A percentile compares a stretch with the other conserved stretches of the same genome.
These are phyloP conservation scores for Bombus balteatus DNA, from an alignment of 1,140 invertebrate species.

Conservation along the genomic window DNA sequence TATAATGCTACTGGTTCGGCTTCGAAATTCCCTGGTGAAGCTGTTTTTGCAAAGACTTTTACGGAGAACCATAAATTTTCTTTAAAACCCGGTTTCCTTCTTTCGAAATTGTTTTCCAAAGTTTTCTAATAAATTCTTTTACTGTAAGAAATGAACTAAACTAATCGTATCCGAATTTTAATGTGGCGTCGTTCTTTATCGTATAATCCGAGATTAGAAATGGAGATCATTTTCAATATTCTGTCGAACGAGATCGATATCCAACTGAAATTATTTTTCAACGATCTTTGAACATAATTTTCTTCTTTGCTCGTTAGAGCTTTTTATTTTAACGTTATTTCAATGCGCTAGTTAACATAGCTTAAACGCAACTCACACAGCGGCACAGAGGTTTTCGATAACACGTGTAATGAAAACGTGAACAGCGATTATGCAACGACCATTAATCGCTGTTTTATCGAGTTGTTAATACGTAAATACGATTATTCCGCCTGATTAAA, in stretches of 20 bases:
- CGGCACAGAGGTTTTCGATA: neutral
- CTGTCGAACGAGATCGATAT: neutral
- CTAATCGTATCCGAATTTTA: too few relatives aligned
- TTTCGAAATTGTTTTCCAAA: neutral
- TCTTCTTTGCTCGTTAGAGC: neutral
- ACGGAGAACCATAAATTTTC: neutral
- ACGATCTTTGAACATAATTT: neutral
- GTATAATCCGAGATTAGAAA: neutral
- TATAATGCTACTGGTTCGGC: neutral
- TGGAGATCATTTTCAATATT: neutral
- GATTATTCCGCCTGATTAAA: neutral
- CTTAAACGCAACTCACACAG: neutral
- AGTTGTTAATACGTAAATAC: slow-evolving; percentile 1
- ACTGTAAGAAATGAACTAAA: neutral
- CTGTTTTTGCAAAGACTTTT: neutral
- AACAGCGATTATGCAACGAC: neutral
- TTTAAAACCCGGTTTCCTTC: neutral
- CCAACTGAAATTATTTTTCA: neutral
- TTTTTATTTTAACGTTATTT: neutral
- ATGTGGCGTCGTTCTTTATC: too few relatives aligned
- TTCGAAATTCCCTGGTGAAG: neutral
- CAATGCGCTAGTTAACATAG: neutral
- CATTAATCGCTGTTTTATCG: neutral
- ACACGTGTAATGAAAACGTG: slow-evolving; percentile 16
- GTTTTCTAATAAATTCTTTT: neutral